Percentiles rank a stretch among this genome's conserved stretches.
These are phyloP conservation scores for Leuctra nigra DNA, from an alignment of 2,888 invertebrate genomes.

Conservation along the genomic window DNA sequence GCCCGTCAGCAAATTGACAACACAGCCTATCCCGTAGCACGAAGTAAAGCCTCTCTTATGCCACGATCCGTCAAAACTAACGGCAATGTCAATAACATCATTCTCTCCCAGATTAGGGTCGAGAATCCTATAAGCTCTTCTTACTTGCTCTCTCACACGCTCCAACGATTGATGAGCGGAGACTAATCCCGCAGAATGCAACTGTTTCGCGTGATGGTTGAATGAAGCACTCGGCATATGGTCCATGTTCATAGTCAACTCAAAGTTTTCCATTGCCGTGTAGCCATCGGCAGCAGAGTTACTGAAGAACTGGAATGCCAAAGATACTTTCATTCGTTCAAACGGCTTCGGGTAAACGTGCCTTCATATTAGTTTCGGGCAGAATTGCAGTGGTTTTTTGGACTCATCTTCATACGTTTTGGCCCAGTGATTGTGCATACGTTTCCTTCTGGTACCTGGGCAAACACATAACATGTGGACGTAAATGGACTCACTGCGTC, in stretches of 20 bases:
- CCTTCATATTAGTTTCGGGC: too few species aligned
- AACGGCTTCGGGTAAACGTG: too few species aligned
- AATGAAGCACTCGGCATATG: not conserved
- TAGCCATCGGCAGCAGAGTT: too few species aligned
- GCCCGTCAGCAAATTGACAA: constrained; percentile 26
- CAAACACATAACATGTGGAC: too few species aligned
- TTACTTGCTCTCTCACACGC: not conserved
- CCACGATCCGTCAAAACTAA: constrained; percentile 26
- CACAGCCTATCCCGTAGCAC: constrained; percentile 28
- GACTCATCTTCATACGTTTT: too few species aligned
- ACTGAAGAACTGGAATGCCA: too few species aligned
- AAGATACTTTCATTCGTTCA: too few species aligned
- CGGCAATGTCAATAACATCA: not conserved
- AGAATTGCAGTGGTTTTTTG: too few species aligned
- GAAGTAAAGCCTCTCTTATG: constrained; percentile 28
- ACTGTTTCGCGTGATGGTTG: not conserved
- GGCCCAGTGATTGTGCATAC: too few species aligned
- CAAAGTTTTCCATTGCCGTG: not conserved
- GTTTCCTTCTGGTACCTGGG: too few species aligned
- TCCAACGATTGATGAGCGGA: not conserved
- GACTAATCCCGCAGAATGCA: not conserved
- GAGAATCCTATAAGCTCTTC: not conserved
- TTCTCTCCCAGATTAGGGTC: not conserved
- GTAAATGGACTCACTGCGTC: too few species aligned
- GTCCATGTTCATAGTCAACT: constrained; percentile 2